Conservation (phyloP, 2,797 vertebrate species). For the Propithecus deckenii region DNA sequence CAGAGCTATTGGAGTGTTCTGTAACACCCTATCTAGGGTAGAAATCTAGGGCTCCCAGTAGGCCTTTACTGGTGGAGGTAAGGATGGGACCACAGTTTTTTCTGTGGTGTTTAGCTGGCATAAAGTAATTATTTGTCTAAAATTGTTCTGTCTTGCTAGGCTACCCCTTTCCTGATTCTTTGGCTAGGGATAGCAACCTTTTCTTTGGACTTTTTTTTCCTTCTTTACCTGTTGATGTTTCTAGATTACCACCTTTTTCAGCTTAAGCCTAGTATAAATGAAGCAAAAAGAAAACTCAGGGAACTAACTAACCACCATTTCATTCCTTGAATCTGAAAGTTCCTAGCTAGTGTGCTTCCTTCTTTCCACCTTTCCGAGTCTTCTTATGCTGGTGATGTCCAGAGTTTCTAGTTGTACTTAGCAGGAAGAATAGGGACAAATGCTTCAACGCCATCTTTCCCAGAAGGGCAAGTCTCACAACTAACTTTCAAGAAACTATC, state of each 20-base stretch:
- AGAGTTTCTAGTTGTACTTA: background rate
- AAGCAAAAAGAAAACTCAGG: background rate
- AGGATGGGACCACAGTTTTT: background rate
- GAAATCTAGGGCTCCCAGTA: background rate
- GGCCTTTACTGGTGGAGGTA: background rate
- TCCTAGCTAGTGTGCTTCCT: background rate
- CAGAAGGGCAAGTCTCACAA: background rate
- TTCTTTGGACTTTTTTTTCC: background rate
- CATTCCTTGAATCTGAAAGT: background rate
- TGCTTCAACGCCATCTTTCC: background rate
- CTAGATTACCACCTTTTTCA: background rate
- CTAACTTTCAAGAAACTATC: background rate
- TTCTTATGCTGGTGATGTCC: background rate
- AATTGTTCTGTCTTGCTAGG: background rate
- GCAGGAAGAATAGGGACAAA: background rate
- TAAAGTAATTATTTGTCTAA: background rate
- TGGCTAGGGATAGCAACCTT: background rate
- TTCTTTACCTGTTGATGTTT: background rate
- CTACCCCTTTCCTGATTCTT: background rate
- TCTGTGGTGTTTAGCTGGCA: background rate
- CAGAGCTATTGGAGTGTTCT: background rate
- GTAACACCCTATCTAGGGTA: background rate
- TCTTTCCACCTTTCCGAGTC: background rate
- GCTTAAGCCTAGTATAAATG: background rate
- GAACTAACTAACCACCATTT: background rate